Evolutionary conservation across 2,888 invertebrate species (phyloP).

Genomic region (Watsonalla binaria): DNA sequence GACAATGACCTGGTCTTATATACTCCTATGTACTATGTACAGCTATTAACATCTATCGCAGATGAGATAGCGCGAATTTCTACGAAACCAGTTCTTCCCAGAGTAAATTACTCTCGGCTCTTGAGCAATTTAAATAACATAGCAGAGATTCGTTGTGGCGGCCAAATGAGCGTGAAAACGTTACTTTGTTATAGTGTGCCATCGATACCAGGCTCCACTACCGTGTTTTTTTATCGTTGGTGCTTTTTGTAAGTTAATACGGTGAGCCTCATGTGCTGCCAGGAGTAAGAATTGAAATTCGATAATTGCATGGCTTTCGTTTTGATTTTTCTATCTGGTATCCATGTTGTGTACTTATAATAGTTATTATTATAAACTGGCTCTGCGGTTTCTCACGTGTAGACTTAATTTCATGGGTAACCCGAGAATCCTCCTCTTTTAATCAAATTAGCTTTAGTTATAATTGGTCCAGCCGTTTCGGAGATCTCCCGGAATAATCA

Average conservation of each 20-base stretch:
- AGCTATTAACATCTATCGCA: slow-evolving; percentile 4
- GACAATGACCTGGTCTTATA: not conserved
- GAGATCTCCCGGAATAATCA: too few species aligned
- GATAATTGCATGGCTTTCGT: too few species aligned
- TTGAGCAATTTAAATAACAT: slow-evolving; percentile 58
- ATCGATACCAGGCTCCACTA: slow-evolving; percentile 32
- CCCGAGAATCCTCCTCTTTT: too few species aligned
- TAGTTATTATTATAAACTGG: too few species aligned
- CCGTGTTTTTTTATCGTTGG: slow-evolving; percentile 34
- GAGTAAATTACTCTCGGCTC: slow-evolving; percentile 47
- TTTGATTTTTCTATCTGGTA: too few species aligned
- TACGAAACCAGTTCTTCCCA: slow-evolving; percentile 49
- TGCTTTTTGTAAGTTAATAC: slow-evolving; percentile 17
- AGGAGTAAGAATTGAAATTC: too few species aligned
- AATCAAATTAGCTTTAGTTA: too few species aligned
- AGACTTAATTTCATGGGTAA: too few species aligned
- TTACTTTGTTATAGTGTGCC: slow-evolving; percentile 39
- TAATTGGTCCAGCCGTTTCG: too few species aligned
- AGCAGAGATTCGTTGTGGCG: slow-evolving; percentile 47
- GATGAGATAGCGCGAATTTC: slow-evolving; percentile 52
- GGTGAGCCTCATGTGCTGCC: slow-evolving; percentile 15
- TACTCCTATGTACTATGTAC: not conserved
- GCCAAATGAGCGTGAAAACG: slow-evolving; percentile 47
- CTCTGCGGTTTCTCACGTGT: too few species aligned
- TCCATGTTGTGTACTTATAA: too few species aligned